Evolutionary conservation across 1,140 invertebrate species (phyloP).

Genomic region (Macrostomum lignano): DNA sequence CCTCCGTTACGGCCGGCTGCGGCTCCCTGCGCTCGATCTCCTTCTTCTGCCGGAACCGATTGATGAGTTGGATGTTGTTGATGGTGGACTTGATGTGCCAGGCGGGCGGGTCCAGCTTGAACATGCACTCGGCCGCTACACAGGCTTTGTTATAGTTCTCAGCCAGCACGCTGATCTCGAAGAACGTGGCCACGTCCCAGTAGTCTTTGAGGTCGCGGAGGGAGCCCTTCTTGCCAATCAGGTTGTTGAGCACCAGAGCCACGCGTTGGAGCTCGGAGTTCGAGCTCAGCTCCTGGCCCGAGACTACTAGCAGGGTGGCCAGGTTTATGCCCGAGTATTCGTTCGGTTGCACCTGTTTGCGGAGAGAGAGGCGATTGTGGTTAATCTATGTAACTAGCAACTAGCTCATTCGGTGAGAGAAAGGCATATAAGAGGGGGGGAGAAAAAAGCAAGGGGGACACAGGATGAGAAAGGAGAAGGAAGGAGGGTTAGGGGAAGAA

Average conservation of each 20-base stretch:
- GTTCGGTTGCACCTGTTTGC: slow-evolving; percentile 60
- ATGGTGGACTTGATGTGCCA: slow-evolving; percentile 97
- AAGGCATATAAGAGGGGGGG: no score
- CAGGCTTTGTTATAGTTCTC: slow-evolving; percentile 87
- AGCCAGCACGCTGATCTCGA: slow-evolving; percentile 86
- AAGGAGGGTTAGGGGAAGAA: no score
- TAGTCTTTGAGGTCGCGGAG: slow-evolving; percentile 69
- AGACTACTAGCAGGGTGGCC: slow-evolving; percentile 82
- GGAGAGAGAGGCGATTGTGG: no score
- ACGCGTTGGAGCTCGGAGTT: slow-evolving; percentile 11
- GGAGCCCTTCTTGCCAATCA: slow-evolving; percentile 89
- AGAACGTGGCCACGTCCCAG: slow-evolving; percentile 97
- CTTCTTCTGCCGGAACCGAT: slow-evolving; percentile 48
- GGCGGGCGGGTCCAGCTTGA: slow-evolving; percentile 80
- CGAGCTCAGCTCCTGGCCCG: slow-evolving; percentile 85
- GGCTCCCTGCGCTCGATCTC: slow-evolving; percentile 26
- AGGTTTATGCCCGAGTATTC: slow-evolving; percentile 97
- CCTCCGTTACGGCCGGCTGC: neutral
- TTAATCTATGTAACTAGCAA: no score
- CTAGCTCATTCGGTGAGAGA: no score
- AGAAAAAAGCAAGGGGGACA: no score
- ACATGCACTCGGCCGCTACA: slow-evolving; percentile 93
- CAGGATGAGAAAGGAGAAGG: no score
- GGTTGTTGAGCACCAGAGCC: slow-evolving; percentile 75
- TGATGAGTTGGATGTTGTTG: slow-evolving; percentile 80